phyloP scores from a whole-genome alignment of 2,888 invertebrate genomes.

The Sinelater perroti region DNA sequence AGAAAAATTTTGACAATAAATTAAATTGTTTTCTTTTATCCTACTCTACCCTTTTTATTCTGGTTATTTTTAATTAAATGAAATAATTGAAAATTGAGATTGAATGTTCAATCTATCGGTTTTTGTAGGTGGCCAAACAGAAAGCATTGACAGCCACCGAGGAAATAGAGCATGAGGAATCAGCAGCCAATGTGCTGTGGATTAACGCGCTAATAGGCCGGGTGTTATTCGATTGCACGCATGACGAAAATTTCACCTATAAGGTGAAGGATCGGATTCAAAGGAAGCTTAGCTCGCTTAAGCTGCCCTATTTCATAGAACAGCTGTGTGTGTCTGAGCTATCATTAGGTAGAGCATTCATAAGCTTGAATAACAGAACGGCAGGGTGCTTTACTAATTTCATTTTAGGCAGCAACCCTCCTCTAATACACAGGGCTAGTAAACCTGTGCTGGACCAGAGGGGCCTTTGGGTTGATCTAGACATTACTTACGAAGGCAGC shows the following conservation, averaged over 20 bases:
- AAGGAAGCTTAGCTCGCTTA: conserved; percentile 85
- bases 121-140: not conserved
- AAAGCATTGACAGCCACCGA: conserved; percentile 1
- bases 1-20: no score
- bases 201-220: conserved; percentile 81
- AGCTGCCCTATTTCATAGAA: conserved; percentile 89
- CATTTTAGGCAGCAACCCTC: conserved; percentile 64
- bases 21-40: no score
- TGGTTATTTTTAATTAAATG: no score
- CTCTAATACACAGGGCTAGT: conserved; percentile 69
- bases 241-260: conserved; percentile 73
- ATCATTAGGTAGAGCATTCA: conserved; percentile 66
- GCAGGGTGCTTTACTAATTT: no score
- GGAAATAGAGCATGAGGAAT: conserved; percentile 34
- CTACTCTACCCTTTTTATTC: no score
- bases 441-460: conserved; percentile 78
- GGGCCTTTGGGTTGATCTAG: conserved; percentile 90
- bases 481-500: conserved; percentile 80
- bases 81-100: no score
- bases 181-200: conserved; percentile 69
- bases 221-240: conserved; percentile 83
- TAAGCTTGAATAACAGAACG: no score
- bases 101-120: no score
- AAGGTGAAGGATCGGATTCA: conserved; percentile 82
- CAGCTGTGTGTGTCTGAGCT: conserved; percentile 80